phyloP scores from a whole-genome alignment of 2,797 vertebrate genomes.

The Nasua narica region DNA sequence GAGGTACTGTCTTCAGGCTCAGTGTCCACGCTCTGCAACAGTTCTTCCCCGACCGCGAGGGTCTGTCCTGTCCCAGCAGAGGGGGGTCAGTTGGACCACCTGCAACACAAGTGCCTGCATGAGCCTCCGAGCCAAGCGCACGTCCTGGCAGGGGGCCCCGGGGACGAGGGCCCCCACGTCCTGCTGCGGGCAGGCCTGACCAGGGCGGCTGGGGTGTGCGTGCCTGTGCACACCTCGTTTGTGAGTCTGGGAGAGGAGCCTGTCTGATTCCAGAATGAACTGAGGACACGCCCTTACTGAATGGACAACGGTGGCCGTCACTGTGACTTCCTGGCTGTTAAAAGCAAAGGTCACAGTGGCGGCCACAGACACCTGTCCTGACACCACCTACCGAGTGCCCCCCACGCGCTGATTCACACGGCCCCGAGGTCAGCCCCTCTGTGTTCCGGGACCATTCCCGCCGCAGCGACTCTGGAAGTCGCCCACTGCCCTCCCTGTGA shows the following conservation, averaged over 20 bases:
- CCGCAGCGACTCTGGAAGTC: too few relatives aligned
- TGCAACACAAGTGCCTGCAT: constrained; percentile 46
- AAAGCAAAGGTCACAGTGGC: background rate
- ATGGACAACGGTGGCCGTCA: background rate
- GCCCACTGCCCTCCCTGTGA: background rate
- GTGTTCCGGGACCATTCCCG: background rate
- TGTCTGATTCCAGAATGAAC: background rate
- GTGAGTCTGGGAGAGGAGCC: background rate
- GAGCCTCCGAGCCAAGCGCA: background rate
- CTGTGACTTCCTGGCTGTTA: background rate
- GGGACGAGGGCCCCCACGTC: fast-evolving
- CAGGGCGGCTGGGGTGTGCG: background rate
- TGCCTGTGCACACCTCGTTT: too few relatives aligned
- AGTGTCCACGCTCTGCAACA: background rate
- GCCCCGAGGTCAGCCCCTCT: background rate
- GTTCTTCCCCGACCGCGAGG: background rate
- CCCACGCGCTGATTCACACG: fast-evolving
- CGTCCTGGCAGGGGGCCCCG: background rate
- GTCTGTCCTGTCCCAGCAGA: background rate
- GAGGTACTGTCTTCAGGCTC: too few relatives aligned
- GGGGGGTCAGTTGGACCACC: constrained; percentile 43
- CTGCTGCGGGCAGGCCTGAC: background rate
- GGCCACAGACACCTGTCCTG: too few relatives aligned
- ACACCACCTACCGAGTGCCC: fast-evolving
- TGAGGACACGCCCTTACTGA: background rate